phyloP scores from a whole-genome alignment of 2,113 vertebrate genomes.

The Eolophus roseicapilla region DNA sequence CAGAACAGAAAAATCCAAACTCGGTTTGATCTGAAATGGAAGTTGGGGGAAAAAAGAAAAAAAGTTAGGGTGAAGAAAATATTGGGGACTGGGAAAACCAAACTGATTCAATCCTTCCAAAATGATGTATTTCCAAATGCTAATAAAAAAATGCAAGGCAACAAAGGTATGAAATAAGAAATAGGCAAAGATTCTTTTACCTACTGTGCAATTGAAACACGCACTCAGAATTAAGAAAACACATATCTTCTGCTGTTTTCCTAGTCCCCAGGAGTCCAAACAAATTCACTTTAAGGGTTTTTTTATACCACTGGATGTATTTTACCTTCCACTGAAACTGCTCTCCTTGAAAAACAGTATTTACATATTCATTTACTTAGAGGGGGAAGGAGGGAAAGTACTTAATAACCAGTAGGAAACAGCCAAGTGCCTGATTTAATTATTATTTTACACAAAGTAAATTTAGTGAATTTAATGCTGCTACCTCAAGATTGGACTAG shows the following conservation, averaged over 20 bases:
- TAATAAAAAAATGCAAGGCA: background rate
- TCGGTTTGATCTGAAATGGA: background rate
- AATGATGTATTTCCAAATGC: background rate
- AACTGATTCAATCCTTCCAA: background rate
- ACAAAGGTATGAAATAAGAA: background rate
- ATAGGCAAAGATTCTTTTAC: background rate
- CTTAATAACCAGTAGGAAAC: background rate
- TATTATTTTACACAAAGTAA: background rate
- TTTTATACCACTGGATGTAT: background rate
- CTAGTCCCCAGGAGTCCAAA: background rate
- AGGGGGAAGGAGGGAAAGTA: fast-evolving
- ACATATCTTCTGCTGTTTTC: background rate
- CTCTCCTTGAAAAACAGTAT: background rate
- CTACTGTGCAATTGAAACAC: background rate
- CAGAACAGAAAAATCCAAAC: background rate
- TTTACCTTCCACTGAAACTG: background rate
- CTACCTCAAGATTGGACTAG: background rate
- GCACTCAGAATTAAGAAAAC: background rate
- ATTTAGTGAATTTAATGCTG: background rate
- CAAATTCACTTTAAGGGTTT: background rate
- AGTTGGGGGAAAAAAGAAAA: background rate
- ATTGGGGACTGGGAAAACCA: background rate
- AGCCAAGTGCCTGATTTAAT: background rate
- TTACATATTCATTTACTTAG: background rate
- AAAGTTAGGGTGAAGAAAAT: background rate